These are phyloP conservation scores for Acrocephalus scirpaceus DNA, from an alignment of 2,797 vertebrate genomes.

Conservation along the genomic window DNA sequence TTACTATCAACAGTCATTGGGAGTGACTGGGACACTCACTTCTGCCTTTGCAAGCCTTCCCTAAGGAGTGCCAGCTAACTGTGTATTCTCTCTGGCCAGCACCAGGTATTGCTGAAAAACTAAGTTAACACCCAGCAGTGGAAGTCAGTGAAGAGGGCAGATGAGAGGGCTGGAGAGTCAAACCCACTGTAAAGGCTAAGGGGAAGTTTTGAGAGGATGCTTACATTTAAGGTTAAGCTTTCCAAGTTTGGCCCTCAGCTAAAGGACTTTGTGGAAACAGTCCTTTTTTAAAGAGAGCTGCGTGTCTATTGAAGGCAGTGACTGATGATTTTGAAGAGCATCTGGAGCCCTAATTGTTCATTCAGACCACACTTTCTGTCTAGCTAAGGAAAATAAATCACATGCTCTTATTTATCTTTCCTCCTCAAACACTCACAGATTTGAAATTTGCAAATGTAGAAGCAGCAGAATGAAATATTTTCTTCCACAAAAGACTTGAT, in stretches of 20 bases:
- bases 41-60: background rate
- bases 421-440: background rate
- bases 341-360: background rate
- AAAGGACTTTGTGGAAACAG: background rate
- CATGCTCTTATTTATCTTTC: background rate
- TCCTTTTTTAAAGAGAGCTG: background rate
- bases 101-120: background rate
- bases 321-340: background rate
- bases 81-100: background rate
- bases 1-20: background rate
- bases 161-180: background rate
- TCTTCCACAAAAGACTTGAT: background rate
- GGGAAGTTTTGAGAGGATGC: background rate
- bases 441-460: constrained; percentile 3
- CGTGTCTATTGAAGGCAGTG: background rate
- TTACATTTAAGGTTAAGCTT: background rate
- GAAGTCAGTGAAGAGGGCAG: background rate
- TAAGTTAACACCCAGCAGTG: background rate
- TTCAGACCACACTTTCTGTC: background rate
- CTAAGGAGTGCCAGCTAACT: background rate
- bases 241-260: background rate
- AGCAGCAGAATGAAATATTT: constrained; percentile 7
- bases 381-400: background rate
- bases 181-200: background rate
- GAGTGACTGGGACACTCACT: background rate